Conservation (phyloP, 1,140 invertebrate species). For the Vollenhovia emeryi region DNA sequence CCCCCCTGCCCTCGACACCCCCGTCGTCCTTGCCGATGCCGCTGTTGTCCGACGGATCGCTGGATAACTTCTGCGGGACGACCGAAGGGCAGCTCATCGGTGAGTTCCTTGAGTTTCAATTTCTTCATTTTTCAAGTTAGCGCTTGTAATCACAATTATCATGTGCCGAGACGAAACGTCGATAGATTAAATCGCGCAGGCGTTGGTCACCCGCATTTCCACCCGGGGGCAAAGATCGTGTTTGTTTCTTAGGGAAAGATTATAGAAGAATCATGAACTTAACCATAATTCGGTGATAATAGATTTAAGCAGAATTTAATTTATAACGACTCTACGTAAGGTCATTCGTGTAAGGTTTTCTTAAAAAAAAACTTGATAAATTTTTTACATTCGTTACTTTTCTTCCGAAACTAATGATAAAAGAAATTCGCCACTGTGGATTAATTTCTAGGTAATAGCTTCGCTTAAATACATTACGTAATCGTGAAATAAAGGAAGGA, state of each 20-base stretch:
- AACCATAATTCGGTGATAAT: background rate
- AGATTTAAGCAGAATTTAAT: slow-evolving; percentile 14
- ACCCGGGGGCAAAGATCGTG: background rate
- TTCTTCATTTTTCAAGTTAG: slow-evolving; percentile 5
- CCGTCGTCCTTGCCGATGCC: slow-evolving; percentile 67
- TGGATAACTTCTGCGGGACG: slow-evolving; percentile 72
- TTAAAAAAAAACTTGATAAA: background rate
- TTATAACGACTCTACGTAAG: background rate
- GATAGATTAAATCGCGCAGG: background rate
- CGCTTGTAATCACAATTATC: background rate
- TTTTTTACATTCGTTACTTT: background rate
- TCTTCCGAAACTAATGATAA: background rate
- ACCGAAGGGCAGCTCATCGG: slow-evolving; percentile 77
- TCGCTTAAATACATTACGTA: slow-evolving; percentile 3
- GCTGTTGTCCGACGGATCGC: slow-evolving; percentile 73
- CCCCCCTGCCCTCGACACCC: slow-evolving; percentile 78
- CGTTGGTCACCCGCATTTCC: background rate
- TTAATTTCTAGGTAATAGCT: background rate
- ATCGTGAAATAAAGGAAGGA: background rate
- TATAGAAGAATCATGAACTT: background rate
- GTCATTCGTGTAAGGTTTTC: background rate
- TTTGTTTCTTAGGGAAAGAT: background rate
- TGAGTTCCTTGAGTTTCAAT: slow-evolving; percentile 67
- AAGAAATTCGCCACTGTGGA: background rate
- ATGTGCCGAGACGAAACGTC: background rate